phyloP scores from a whole-genome alignment of 2,113 vertebrate species.

The Garra rufa region DNA sequence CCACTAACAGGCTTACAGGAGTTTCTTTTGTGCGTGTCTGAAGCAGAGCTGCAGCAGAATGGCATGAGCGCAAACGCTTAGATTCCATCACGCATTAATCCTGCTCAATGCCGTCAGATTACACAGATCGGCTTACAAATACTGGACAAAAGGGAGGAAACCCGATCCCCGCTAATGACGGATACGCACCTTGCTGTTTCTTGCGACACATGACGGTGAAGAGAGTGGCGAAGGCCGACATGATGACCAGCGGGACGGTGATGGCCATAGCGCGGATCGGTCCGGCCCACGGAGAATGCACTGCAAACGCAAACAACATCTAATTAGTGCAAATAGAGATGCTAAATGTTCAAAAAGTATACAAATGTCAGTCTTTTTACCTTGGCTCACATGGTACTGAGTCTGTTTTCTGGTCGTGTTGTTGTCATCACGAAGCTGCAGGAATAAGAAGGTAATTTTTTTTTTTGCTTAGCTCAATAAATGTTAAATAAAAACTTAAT shows the following conservation, averaged over 20 bases:
- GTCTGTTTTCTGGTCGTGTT: constrained; percentile 89
- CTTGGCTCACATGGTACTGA: constrained; percentile 89
- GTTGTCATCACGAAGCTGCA: constrained; percentile 87
- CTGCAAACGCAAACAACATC: constrained; percentile 67
- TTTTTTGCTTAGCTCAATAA: not conserved
- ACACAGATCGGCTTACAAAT: constrained; percentile 45
- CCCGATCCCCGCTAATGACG: constrained; percentile 35
- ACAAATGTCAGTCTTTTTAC: constrained; percentile 61
- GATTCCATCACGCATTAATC: constrained; percentile 50
- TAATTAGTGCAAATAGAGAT: not conserved
- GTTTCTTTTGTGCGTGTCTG: constrained; percentile 22
- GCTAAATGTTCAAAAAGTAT: not conserved
- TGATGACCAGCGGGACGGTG: constrained; percentile 92
- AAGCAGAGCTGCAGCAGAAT: constrained; percentile 24
- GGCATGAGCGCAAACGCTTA: constrained; percentile 33
- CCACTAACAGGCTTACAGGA: constrained; percentile 22
- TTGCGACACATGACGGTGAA: constrained; percentile 99
- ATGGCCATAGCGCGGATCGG: constrained; percentile 96
- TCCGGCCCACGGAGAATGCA: constrained; percentile 94
- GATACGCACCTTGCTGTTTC: constrained; percentile 93
- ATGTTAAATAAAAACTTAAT: not conserved
- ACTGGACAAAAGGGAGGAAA: constrained; percentile 48
- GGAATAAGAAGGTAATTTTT: not conserved
- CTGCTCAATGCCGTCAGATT: constrained; percentile 44
- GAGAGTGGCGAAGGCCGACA: constrained; percentile 93